These are phyloP conservation scores for Bombus waltoni DNA, from an alignment of 1,140 invertebrate genomes.

Conservation along the genomic window DNA sequence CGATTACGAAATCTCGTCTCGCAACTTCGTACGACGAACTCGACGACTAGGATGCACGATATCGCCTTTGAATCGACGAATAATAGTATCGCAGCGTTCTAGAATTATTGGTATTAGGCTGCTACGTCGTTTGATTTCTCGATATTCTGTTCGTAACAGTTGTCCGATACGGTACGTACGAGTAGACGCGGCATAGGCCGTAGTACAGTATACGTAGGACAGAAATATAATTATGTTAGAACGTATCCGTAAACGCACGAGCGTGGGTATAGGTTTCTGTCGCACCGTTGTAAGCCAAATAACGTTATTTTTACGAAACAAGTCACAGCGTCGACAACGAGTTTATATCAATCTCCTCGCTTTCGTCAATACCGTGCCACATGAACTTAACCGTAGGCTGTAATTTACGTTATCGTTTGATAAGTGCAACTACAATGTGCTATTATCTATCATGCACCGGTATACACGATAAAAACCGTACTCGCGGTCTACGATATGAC, in stretches of 20 bases:
- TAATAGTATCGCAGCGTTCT: no score
- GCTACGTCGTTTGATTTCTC: no score
- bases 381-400: background rate
- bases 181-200: no score
- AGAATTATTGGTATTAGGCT: no score
- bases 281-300: background rate
- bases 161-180: no score
- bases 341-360: conserved; percentile 25
- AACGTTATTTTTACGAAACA: background rate
- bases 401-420: conserved; percentile 45
- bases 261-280: no score
- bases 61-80: no score
- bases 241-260: background rate
- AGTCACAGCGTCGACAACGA: background rate
- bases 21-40: no score
- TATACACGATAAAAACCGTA: conserved; percentile 14
- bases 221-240: background rate
- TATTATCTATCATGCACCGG: background rate
- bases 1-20: no score
- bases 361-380: background rate
- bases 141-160: no score
- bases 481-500: background rate
- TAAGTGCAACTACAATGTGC: conserved; percentile 36
- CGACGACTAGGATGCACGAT: no score
- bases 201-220: no score